Base-by-base conservation (phyloP, 2,113 vertebrate species). In the Manacus vitellinus region DNA sequence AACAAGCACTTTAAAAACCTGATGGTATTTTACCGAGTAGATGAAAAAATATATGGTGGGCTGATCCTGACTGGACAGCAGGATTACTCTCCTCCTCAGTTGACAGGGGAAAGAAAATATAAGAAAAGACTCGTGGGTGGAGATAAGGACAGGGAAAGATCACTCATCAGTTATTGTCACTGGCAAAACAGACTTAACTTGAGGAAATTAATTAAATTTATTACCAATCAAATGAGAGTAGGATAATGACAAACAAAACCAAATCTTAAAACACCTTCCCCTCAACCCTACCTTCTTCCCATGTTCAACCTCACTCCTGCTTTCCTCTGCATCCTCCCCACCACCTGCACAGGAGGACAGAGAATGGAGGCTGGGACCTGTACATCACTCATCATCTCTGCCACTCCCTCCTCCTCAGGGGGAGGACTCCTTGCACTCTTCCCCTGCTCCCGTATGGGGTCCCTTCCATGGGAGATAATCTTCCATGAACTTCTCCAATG, bases 91-190 rank as follows among this genome's bases (percentile, higher is more conserved):
- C 17, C 33, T 85, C 8, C 12, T 43, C 54, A 49, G n/a, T 39
- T 33, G 30, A 35, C 25, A 74, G 0, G 0, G 10, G 10, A 28
- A 7, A 54, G 25, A 55, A 67, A 61, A 8, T 23, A 28, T 5
- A 12, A 41, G 41, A 24, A 39, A 41, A 19, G 12, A 30, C 7
- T 35, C 2, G 1, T 33, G 30, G 12, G 4, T 54, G 14, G 39
- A 31, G n/a, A 47, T 47, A 49, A 61, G 6, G 14, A 4, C 12
- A 28, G 18, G 30, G n/a, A 61, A 44, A 58, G 20, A 59, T 27
- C 21, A 47, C 21, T 59, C 8, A 59, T 21, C 44, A 31, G 5
- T 54, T 67, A 41, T 14, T 14, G 28, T 27, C n/a, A 61, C 24
- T 54, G 51, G 25, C 6, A 54, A 67, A 74, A 52, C 23, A 51